A percentile compares a stretch with the other conserved stretches of the same genome.
phyloP scores from a whole-genome alignment of 2,888 invertebrate species.

The Mythimna albipuncta region DNA sequence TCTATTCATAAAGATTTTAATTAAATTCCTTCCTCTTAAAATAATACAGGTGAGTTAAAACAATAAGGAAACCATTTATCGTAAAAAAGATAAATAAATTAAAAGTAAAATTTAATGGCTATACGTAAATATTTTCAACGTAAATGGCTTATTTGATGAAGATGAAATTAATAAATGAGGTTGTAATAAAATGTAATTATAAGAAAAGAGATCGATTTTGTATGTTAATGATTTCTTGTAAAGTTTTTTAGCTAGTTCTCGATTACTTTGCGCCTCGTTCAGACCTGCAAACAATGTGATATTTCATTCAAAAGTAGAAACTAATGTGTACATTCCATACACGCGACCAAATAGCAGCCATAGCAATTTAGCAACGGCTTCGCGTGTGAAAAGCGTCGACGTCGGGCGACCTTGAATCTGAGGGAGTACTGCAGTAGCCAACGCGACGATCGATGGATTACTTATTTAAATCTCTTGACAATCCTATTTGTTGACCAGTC shows the following conservation, averaged over 20 bases:
- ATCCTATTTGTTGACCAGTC: slow-evolving; percentile 28
- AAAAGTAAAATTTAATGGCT: slow-evolving; percentile 1
- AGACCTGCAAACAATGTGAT: background rate
- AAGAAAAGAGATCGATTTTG: background rate
- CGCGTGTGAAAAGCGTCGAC: slow-evolving; percentile 64
- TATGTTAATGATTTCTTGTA: background rate
- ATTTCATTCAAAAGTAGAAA: slow-evolving; percentile 31
- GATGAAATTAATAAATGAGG: background rate
- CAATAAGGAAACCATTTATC: background rate
- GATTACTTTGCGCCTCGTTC: background rate
- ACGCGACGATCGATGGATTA: slow-evolving; percentile 64
- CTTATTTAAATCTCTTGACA: slow-evolving; percentile 41
- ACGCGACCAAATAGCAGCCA: slow-evolving; percentile 49
- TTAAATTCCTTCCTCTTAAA: too few relatives aligned
- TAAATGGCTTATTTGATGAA: background rate
- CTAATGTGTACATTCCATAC: slow-evolving; percentile 7
- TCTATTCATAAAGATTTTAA: background rate
- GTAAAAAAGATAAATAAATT: background rate
- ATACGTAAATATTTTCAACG: background rate
- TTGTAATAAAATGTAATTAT: background rate
- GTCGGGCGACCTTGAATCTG: slow-evolving; percentile 78
- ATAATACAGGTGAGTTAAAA: too few relatives aligned
- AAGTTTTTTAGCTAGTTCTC: background rate
- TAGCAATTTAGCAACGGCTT: slow-evolving; percentile 56
- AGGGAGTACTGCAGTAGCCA: slow-evolving; percentile 76